Percentiles rank a stretch among this genome's conserved stretches.
Evolutionary conservation across 2,797 vertebrate genomes (phyloP).

Genomic region (Chloroceryle inda): DNA sequence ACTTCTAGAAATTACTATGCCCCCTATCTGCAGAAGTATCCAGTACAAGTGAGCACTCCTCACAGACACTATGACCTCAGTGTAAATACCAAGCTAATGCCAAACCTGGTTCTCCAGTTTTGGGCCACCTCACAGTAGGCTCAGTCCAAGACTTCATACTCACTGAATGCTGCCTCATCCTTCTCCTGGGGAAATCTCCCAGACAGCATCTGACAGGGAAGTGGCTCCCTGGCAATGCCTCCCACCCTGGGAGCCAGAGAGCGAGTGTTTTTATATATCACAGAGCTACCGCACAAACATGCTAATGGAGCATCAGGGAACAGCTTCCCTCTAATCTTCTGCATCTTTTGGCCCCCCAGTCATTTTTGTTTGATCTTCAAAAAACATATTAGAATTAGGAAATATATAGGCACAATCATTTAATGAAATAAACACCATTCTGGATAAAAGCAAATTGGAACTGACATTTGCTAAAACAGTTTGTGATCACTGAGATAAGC

Average conservation of each 20-base stretch:
- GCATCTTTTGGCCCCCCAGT: background rate
- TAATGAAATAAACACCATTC: background rate
- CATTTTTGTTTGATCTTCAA: background rate
- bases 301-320: background rate
- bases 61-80: accelerated
- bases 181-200: background rate
- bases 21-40: background rate
- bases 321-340: background rate
- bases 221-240: background rate
- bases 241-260: background rate
- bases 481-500: background rate
- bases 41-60: background rate
- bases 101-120: background rate
- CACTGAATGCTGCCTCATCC: accelerated
- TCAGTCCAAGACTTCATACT: background rate
- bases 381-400: background rate
- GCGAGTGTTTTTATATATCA: accelerated
- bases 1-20: background rate
- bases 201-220: background rate
- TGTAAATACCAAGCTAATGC: background rate
- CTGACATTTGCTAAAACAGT: background rate
- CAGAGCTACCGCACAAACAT: background rate
- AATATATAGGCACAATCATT: background rate
- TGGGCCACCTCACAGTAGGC: no score
- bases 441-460: background rate